Base-by-base conservation (phyloP, 2,888 invertebrate species). In the Caenorhabditis becei region DNA sequence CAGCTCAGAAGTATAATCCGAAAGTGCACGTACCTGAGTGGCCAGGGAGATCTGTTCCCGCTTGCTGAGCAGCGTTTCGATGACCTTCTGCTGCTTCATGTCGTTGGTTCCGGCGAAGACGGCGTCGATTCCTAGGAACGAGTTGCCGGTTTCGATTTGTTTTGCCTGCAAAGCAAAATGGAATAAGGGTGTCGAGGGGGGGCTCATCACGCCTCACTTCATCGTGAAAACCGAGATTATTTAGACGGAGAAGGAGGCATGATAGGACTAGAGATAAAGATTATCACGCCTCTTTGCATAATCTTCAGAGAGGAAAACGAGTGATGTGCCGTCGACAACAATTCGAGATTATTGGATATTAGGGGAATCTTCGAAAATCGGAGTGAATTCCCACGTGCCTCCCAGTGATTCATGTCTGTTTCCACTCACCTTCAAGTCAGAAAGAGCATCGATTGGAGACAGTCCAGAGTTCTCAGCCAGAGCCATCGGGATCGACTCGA, bases 11-110 rank as follows among this genome's bases (percentile, higher is more conserved):
- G 8, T 4, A 23, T 53, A 20, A 37, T 37, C n/a, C 32, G 32
- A 53, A 53, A 41, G 47, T 47, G 47, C 47, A 47, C 58, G 20
- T 70, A 88, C 89, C 91, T 99, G 99, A 0, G 98, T 97, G 23
- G 99, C 98, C 86, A 99, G 93, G 37, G 97, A 93, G 80, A 99
- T 95, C 93, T 99, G 99, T 91, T 99, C 97, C 90, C 96, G 95
- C 94, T 99, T 99, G 44, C 97, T 96, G 92, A 96, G 95, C 62
- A 99, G 93, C 0, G 99, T 97, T 93, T 99, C 99, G 78, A 99
- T 95, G 16, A 99, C 97, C 54, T 89, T 95, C 92, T 96, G 95
- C 8, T 93, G 93, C 91, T 96, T 95, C 99, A 99, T 99, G 92
- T 99, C 93, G 89, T 91, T 92, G 37, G 93, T 93, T 91, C 96